phyloP scores from a whole-genome alignment of 2,888 invertebrate species.

The Omphaloscelis lunosa region DNA sequence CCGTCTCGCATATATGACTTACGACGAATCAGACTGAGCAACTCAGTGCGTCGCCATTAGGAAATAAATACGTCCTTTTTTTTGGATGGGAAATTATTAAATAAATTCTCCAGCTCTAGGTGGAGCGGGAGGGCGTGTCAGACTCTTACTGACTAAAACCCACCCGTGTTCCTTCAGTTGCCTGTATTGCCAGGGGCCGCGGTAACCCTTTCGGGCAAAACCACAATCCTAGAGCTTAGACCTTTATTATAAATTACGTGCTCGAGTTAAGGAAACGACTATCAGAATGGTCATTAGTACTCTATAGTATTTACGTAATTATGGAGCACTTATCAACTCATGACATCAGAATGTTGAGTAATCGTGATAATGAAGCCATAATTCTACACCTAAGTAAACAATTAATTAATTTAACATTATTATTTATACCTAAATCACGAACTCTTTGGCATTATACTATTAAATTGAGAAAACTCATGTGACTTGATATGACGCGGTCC shows the following conservation, averaged over 20 bases:
- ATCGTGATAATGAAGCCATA: conserved; percentile 27
- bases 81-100: too few species aligned
- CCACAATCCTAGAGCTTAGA: too few species aligned
- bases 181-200: too few species aligned
- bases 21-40: conserved; percentile 13
- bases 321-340: conserved; percentile 38
- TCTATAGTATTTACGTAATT: conserved; percentile 42
- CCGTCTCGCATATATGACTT: background rate
- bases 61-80: conserved; percentile 34
- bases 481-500: conserved; percentile 72
- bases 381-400: conserved; percentile 39
- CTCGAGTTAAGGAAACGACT: conserved; percentile 44
- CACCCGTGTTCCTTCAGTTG: too few species aligned
- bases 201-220: too few species aligned
- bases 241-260: too few species aligned
- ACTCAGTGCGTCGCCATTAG: conserved; percentile 17
- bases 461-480: conserved; percentile 76
- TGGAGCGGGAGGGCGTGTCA: too few species aligned
- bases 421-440: conserved; percentile 35
- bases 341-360: conserved; percentile 50
- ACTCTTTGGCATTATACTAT: conserved; percentile 74
- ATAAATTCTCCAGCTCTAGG: too few species aligned
- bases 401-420: conserved; percentile 42
- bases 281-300: conserved; percentile 36
- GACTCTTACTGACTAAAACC: too few species aligned